Conservation (phyloP, 1,140 invertebrate genomes). For the Radopholus similis region DNA sequence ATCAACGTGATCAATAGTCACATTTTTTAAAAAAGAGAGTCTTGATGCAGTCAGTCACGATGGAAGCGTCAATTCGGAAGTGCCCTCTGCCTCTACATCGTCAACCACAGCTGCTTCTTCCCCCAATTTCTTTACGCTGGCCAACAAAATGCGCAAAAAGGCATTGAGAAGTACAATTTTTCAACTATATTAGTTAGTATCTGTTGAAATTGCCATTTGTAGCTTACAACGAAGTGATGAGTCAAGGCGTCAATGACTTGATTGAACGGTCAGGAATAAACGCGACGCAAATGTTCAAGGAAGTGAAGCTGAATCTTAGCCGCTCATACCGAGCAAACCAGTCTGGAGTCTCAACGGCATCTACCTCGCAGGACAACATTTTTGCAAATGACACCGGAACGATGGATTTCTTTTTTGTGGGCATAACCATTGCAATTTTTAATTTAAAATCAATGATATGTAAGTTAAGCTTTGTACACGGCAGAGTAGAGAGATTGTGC, state of each 20-base stretch:
- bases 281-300: slow-evolving; percentile 31
- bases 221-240: slow-evolving; percentile 48
- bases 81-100: background rate
- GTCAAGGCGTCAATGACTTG: slow-evolving; percentile 30
- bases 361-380: slow-evolving; percentile 11
- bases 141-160: slow-evolving; percentile 48
- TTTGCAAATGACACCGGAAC: slow-evolving; percentile 9
- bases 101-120: slow-evolving; percentile 10
- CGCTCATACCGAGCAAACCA: slow-evolving; percentile 27
- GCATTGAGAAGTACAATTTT: slow-evolving; percentile 42
- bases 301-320: slow-evolving; percentile 51
- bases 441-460: background rate
- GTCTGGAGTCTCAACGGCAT: slow-evolving; percentile 21
- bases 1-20: background rate
- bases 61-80: slow-evolving; percentile 14
- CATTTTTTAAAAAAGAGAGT: slow-evolving; percentile 23
- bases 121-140: slow-evolving; percentile 44
- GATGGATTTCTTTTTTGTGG: slow-evolving; percentile 22
- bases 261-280: slow-evolving; percentile 47
- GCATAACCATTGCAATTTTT: background rate
- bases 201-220: slow-evolving; percentile 8
- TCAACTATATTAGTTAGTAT: slow-evolving; percentile 1
- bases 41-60: slow-evolving; percentile 18
- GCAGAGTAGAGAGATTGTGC: slow-evolving; percentile 37
- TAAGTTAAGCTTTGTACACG: slow-evolving; percentile 25